phyloP scores from a whole-genome alignment of 1,140 invertebrate genomes.

The Orchestia grillus region DNA sequence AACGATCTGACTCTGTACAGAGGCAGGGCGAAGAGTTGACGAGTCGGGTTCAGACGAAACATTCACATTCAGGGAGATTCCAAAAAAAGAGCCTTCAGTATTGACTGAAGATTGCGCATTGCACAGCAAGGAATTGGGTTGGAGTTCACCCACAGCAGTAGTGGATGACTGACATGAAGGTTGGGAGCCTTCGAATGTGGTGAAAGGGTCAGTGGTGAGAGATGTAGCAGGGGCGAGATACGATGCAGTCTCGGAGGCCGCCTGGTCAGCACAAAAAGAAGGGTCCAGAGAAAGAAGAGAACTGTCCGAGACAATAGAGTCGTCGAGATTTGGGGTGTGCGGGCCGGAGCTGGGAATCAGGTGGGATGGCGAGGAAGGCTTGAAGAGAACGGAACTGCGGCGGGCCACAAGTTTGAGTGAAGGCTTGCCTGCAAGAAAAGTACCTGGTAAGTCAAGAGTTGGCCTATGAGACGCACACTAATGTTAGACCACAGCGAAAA shows the following conservation, averaged over 20 bases:
- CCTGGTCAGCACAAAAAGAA: not conserved
- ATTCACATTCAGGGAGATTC: not conserved
- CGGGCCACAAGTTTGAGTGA: slow-evolving; percentile 16
- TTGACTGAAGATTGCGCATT: not conserved
- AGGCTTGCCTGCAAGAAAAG: not conserved
- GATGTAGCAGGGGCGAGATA: not conserved
- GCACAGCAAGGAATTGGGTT: not conserved
- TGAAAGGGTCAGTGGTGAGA: not conserved
- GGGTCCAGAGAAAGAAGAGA: not conserved
- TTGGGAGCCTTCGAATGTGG: not conserved
- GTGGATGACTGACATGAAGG: not conserved
- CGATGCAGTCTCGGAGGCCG: not conserved
- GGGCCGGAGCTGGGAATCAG: slow-evolving; percentile 6
- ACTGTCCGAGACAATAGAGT: not conserved
- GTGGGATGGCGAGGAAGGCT: not conserved
- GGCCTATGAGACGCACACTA: not conserved
- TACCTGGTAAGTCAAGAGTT: not conserved
- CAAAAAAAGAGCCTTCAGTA: not conserved
- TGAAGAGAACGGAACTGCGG: not conserved
- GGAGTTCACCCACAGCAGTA: not conserved
- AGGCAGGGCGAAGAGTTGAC: not conserved
- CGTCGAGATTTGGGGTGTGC: not conserved
- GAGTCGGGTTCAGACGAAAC: not conserved
- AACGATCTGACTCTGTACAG: not conserved
- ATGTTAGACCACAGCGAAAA: not conserved